phyloP scores from a whole-genome alignment of 1,140 invertebrate species.

The Gryllus bimaculatus region DNA sequence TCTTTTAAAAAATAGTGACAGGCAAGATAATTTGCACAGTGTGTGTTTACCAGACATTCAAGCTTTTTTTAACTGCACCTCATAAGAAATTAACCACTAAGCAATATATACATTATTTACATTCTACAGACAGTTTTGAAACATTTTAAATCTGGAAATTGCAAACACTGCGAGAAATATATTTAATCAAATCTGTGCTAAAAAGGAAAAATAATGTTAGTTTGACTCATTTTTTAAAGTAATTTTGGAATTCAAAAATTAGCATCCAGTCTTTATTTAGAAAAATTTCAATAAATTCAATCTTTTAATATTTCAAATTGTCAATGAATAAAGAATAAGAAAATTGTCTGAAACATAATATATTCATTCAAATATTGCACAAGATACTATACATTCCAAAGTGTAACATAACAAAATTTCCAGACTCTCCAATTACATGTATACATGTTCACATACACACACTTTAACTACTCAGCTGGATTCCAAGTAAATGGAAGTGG shows the following conservation, averaged over 20 bases:
- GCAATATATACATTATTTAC: neutral
- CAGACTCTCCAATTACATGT: neutral
- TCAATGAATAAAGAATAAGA: neutral
- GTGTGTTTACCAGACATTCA: neutral
- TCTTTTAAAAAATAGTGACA: conserved; percentile 1
- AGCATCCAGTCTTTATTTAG: no score
- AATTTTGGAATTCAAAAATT: no score
- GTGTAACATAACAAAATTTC: neutral
- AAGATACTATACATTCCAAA: neutral
- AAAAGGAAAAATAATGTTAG: no score
- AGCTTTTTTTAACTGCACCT: neutral
- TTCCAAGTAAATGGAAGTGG: neutral
- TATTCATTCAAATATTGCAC: neutral
- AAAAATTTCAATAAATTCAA: no score
- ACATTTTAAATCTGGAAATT: no score
- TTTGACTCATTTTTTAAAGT: no score
- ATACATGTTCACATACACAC: neutral
- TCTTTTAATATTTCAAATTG: no score
- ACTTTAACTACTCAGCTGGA: neutral
- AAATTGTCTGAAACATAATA: neutral
- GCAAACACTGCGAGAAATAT: no score
- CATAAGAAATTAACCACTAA: neutral
- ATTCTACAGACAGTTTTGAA: neutral
- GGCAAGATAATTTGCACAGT: neutral
- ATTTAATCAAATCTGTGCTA: no score